Evolutionary conservation across 2,888 invertebrate species (phyloP), one percentile per base, ranked within the genome.

Genomic region (Acrobasis repandana): DNA sequence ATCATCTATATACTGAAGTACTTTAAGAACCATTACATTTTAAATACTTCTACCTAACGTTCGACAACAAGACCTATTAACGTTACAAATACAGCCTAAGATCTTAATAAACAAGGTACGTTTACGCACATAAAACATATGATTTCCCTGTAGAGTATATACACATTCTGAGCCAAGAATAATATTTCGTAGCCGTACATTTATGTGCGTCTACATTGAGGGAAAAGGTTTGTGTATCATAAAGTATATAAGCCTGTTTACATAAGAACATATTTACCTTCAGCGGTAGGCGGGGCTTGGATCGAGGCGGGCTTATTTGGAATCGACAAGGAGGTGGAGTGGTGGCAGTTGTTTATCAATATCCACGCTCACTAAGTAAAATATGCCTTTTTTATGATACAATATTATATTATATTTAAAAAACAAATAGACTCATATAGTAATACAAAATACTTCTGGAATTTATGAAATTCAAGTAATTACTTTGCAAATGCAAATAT

Each of bases 241-340:
- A 69, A 76, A 79, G 77, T 85, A 85, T 76, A 85, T 82, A 85
- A 79, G 79, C 77, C 72, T 79, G 81, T 85, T 84, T 83, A 90
- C 82, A 86, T 86, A 83, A 79, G 82, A 74, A 83, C 78, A 82
- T 89, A 91, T 90, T 85, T 91, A 90, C 86, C 82, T 83, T 81
- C 76, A 76, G 76, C 76, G 76, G 90, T 86, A 90, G 91, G 90
- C 90, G 91, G 87, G 83, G 91, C 90, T 77, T 83, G 79, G 79
- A 81, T 84, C 77, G 85, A 91, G 91, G 91, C 91, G 91, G 91
- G 89, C 85, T 89, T 90, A 86, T 88, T 88, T 88, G 82, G 81
- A 84, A 86, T 89, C 85, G 88, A 89, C 87, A 88, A 88, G 88
- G 88, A 90, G 90, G 89, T 83, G 88, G 86, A 85, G 85, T 79